Percentiles rank a stretch among this genome's conserved stretches.
These are phyloP conservation scores for Ellobius talpinus DNA, from an alignment of 2,113 vertebrate genomes.

Conservation along the genomic window DNA sequence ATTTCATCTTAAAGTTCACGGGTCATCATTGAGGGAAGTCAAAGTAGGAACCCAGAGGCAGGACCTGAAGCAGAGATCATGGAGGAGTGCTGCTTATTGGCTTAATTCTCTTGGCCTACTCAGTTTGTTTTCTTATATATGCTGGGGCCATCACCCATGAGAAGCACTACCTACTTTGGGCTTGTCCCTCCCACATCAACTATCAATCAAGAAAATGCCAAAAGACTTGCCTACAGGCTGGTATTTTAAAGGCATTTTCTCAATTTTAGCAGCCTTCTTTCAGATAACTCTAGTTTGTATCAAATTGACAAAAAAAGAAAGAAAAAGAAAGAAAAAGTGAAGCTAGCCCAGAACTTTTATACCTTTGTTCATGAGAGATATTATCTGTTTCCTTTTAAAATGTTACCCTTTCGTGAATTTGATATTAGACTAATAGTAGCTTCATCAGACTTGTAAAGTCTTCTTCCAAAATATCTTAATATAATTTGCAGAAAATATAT, in stretches of 20 bases:
- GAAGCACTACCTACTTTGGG: not conserved
- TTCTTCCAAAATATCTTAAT: not conserved
- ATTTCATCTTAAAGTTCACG: not conserved
- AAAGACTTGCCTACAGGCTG: not conserved
- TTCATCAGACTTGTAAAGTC: not conserved
- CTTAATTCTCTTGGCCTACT: not conserved
- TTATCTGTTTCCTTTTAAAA: not conserved
- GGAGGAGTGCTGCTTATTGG: not conserved
- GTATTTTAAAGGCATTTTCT: not conserved
- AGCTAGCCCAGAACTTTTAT: not conserved
- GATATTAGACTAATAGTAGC: not conserved
- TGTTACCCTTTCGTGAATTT: not conserved
- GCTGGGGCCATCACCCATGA: not conserved
- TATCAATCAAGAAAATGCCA: not conserved
- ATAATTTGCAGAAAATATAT: slow-evolving; percentile 3
- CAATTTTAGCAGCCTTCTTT: not conserved
- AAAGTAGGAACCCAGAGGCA: not conserved
- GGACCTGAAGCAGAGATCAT: not conserved
- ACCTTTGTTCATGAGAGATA: not conserved
- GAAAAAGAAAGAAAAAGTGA: not conserved
- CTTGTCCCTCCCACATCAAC: not conserved
- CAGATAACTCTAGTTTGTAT: not conserved
- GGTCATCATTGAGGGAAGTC: not conserved
- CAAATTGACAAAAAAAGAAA: not conserved
- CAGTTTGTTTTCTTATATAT: not conserved